Evolutionary conservation across 2,113 vertebrate species (phyloP).

Genomic region (Cottus gobio): DNA sequence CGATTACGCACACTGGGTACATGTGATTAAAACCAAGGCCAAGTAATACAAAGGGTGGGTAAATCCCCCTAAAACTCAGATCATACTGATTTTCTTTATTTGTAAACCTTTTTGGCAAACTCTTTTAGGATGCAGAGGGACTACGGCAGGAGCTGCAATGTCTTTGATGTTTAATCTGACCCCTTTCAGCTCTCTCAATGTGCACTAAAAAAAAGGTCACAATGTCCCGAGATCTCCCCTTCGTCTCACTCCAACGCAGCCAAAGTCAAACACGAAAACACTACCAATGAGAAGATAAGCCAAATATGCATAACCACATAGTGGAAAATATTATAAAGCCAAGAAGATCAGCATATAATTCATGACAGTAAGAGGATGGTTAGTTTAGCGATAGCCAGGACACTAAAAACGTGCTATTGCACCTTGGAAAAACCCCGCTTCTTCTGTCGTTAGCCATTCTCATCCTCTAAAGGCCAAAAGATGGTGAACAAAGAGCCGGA

Average conservation of each 20-base stretch:
- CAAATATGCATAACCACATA: slow-evolving; percentile 32
- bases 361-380: slow-evolving; percentile 5
- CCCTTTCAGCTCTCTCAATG: slow-evolving; percentile 1
- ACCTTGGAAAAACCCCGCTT: slow-evolving; percentile 29
- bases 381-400: background rate
- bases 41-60: background rate
- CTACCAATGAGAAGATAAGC: slow-evolving; percentile 46
- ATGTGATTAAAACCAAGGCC: background rate
- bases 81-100: background rate
- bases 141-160: background rate
- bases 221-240: slow-evolving; percentile 21
- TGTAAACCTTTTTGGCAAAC: slow-evolving; percentile 35
- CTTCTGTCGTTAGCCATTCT: slow-evolving; percentile 25
- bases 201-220: slow-evolving; percentile 31
- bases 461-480: slow-evolving; percentile 42
- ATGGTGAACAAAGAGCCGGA: slow-evolving; percentile 33
- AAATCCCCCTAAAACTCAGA: background rate
- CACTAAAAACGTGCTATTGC: slow-evolving; percentile 22
- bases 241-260: background rate
- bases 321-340: slow-evolving; percentile 30
- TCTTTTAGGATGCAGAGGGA: slow-evolving; percentile 4
- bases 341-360: slow-evolving; percentile 19
- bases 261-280: slow-evolving; percentile 48
- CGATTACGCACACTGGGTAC: background rate
- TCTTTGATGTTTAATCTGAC: slow-evolving; percentile 22